A percentile compares a stretch with the other conserved stretches of the same genome.
Conservation (phyloP, 2,797 vertebrate species). For the Esox masquinongy region DNA sequence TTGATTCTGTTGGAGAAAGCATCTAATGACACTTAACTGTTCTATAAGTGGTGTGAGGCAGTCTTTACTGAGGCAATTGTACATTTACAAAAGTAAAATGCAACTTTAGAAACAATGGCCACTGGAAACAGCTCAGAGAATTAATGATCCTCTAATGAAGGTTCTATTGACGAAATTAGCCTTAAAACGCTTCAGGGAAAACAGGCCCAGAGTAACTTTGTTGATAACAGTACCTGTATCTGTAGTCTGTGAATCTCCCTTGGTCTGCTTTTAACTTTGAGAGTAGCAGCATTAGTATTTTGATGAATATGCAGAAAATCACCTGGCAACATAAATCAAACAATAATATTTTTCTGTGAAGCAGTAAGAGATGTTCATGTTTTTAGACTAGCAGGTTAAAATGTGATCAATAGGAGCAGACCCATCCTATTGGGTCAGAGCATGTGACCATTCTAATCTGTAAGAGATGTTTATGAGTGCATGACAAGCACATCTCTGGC, state of each 20-base stretch:
- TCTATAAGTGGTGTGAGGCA: no score
- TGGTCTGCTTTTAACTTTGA: slow-evolving; percentile 95
- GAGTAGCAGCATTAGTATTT: slow-evolving; percentile 89
- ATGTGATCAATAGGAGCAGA: neutral
- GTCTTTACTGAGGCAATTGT: no score
- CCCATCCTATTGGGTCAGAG: neutral
- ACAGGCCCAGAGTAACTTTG: no score
- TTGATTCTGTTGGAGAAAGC: no score
- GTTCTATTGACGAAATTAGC: no score
- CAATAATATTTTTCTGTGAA: neutral
- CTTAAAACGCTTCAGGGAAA: no score
- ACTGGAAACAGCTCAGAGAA: no score
- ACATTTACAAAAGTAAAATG: no score
- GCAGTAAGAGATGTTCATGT: neutral
- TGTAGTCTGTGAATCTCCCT: slow-evolving; percentile 91
- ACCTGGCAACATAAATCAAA: slow-evolving; percentile 69
- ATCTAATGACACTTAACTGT: no score
- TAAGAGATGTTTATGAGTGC: slow-evolving; percentile 17
- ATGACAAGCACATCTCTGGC: neutral
- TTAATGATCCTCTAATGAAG: no score
- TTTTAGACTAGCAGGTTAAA: neutral
- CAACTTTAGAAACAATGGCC: no score
- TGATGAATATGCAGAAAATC: slow-evolving; percentile 93
- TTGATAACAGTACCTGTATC: slow-evolving; percentile 83
- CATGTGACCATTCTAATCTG: neutral